Percentiles rank a stretch among this genome's conserved stretches.
phyloP scores from a whole-genome alignment of 2,113 vertebrate genomes.

The Patagioenas fasciata region DNA sequence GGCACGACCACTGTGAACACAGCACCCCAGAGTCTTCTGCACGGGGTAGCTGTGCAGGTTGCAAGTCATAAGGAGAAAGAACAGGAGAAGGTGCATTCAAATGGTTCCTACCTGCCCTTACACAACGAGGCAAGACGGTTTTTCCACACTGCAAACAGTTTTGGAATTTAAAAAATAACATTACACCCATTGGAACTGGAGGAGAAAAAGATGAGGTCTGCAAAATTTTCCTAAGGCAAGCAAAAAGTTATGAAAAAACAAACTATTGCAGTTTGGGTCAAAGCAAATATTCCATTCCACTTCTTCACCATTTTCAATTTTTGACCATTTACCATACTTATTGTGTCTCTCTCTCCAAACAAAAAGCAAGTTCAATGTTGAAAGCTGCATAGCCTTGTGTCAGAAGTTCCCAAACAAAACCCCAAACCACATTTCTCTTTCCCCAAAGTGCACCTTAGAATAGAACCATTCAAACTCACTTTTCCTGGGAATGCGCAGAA shows the following conservation, averaged over 20 bases:
- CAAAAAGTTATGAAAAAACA: background rate
- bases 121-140: background rate
- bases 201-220: background rate
- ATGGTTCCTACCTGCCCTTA: background rate
- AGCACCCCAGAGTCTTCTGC: background rate
- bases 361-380: background rate
- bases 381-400: background rate
- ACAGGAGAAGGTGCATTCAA: background rate
- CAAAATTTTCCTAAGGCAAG: background rate
- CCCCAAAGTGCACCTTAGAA: background rate
- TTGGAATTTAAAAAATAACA: background rate
- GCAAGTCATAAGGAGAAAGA: background rate
- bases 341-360: background rate
- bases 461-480: background rate
- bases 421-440: background rate
- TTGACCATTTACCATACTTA: background rate
- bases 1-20: accelerated
- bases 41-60: accelerated
- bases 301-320: background rate
- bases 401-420: background rate
- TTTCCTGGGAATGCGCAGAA: background rate
- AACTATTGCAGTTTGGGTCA: background rate
- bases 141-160: background rate
- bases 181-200: background rate
- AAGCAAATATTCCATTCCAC: background rate